phyloP scores from a whole-genome alignment of 2,113 vertebrate genomes.

The Psophia crepitans region DNA sequence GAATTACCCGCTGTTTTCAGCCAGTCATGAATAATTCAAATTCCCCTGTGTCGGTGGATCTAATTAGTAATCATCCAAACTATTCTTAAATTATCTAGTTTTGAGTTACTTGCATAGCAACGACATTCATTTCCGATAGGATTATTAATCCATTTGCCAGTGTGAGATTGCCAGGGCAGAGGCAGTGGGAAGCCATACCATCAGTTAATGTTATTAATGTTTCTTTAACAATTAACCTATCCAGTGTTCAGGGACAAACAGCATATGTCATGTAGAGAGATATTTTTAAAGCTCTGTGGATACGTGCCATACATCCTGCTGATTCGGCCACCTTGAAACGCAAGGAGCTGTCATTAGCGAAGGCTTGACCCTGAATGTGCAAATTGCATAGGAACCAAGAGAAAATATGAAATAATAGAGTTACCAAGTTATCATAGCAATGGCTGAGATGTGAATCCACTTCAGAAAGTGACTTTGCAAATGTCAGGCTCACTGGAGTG shows the following conservation, averaged over 20 bases:
- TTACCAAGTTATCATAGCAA: neutral
- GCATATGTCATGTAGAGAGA: slow-evolving; percentile 26
- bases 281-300: slow-evolving; percentile 58
- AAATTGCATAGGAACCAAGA: neutral
- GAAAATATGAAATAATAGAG: slow-evolving; percentile 21
- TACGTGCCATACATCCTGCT: neutral
- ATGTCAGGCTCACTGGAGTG: neutral
- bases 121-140: slow-evolving; percentile 70
- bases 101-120: slow-evolving; percentile 70
- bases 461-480: slow-evolving; percentile 11
- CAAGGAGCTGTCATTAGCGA: neutral
- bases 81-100: slow-evolving; percentile 79
- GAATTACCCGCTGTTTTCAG: slow-evolving; percentile 73
- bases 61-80: slow-evolving; percentile 82
- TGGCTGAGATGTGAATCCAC: neutral
- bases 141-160: slow-evolving; percentile 75
- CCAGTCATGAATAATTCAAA: slow-evolving; percentile 82
- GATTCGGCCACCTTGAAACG: neutral
- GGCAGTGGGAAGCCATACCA: slow-evolving; percentile 37
- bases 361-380: slow-evolving; percentile 6
- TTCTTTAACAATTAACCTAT: slow-evolving; percentile 65
- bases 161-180: slow-evolving; percentile 52
- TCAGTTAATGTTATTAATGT: slow-evolving; percentile 61
- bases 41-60: slow-evolving; percentile 63
- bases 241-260: slow-evolving; percentile 52